Percentiles rank a stretch among this genome's conserved stretches.
Conservation (phyloP, 2,888 invertebrate genomes). For the Harpagoxenus sublaevis region DNA sequence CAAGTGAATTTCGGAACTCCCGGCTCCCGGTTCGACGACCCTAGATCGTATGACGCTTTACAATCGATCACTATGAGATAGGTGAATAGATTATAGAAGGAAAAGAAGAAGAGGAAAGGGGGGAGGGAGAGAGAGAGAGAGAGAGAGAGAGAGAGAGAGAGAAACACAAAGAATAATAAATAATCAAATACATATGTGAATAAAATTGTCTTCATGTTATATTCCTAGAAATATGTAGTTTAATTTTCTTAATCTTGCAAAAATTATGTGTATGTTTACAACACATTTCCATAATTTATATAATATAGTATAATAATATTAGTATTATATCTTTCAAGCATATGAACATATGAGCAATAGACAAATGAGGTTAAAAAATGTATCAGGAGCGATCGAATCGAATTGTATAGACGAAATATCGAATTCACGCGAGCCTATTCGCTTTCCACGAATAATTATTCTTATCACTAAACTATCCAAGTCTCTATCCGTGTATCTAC, state of each 20-base stretch:
- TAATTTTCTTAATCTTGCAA: not conserved
- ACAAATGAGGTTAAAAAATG: not conserved
- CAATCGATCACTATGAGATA: constrained; percentile 67
- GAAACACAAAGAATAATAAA: not conserved
- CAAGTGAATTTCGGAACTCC: constrained; percentile 73
- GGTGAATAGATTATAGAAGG: not conserved
- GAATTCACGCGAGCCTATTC: not conserved
- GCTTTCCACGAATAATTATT: not conserved
- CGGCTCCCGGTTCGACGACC: constrained; percentile 74
- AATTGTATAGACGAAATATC: not conserved
- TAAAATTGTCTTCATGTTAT: not conserved
- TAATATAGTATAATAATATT: not conserved
- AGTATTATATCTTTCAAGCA: not conserved
- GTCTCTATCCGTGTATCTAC: not conserved
- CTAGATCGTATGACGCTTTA: constrained; percentile 58
- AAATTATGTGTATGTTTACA: not conserved
- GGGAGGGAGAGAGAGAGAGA: not conserved
- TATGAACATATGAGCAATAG: not conserved
- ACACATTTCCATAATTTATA: not conserved
- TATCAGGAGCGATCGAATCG: not conserved
- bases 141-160: not conserved
- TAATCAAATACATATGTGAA: not conserved
- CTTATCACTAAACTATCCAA: not conserved
- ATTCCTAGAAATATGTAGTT: too few relatives aligned
- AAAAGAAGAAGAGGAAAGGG: not conserved